A percentile compares a stretch with the other conserved stretches of the same genome.
These are phyloP conservation scores for Irena cyanogastra DNA, from an alignment of 2,113 vertebrate species.

Conservation along the genomic window DNA sequence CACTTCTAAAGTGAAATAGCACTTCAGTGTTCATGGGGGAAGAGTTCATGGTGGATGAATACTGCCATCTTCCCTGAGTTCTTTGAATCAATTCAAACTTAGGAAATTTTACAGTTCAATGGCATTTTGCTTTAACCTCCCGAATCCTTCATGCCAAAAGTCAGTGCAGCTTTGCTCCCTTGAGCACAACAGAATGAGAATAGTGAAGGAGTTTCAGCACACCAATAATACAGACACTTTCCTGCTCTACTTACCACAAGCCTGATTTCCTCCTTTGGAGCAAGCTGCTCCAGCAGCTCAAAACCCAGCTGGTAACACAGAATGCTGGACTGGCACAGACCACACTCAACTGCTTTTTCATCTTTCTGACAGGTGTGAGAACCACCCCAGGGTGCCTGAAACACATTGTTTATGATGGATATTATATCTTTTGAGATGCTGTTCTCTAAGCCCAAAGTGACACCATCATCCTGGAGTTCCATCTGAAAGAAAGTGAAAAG, in stretches of 20 bases:
- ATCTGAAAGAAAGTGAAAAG: conserved; percentile 78
- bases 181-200: not conserved
- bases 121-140: not conserved
- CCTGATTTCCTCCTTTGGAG: conserved; percentile 94
- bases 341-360: conserved; percentile 90
- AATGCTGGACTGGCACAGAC: conserved; percentile 96
- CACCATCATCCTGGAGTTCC: conserved; percentile 96
- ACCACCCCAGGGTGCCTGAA: conserved; percentile 97
- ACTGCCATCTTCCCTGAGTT: not conserved
- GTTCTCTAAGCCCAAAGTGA: conserved; percentile 93
- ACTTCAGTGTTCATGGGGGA: not conserved
- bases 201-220: not conserved
- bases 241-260: conserved; percentile 87
- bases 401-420: conserved; percentile 96
- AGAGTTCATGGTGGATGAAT: not conserved
- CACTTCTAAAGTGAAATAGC: not conserved
- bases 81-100: not conserved
- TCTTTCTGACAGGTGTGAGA: conserved; percentile 97
- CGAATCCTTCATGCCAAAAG: not conserved
- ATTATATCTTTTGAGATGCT: conserved; percentile 93
- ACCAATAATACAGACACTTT: not conserved
- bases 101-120: not conserved
- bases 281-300: conserved; percentile 91
- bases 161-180: not conserved
- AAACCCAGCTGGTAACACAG: conserved; percentile 97